Evolutionary conservation across 2,797 vertebrate genomes (phyloP), one percentile per base, ranked within the genome.

Genomic region (Acridotheres tristis): DNA sequence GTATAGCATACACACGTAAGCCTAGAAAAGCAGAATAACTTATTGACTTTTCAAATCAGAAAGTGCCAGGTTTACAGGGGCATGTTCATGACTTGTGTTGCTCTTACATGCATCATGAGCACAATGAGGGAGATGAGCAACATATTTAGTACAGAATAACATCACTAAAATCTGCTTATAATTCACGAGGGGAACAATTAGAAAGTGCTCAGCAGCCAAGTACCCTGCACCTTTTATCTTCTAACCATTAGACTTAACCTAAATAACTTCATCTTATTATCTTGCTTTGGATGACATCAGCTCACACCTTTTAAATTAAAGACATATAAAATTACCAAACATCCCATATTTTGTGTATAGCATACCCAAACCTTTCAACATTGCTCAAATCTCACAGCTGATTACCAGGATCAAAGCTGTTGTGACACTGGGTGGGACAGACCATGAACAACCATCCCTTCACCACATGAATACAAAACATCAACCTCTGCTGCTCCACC

Each of bases 111-210:
- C 27, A 42, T 48, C 38, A 14, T 2, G 8, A 81, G 17, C 19
- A 79, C 29, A 80, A 1, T 9, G 29, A 82, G 9, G 26, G 23
- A 92, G 15, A 88, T 13, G 4, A 80, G 43, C 16, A 65, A 27
- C 16, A 40, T 23, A 48, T 72, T 51, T 45, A 50, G 4, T 15
- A 34, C 30, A 38, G 42, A 87, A 45, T 32, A n/a, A 19, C 25
- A 76, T 42, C 16, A 19, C 43, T 58, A 8, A 63, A 45, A 23
- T 53, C 72, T 81, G 29, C 10, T 80, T 45, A 36, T 32, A 14
- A n/a, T 55, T 78, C 27, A 47, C 1, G 4, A 55, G 30, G 7
- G 5, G 19, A 83, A 23, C 0, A 3, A 48, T 4, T 53, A 5
- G 42, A 45, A 87, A 77, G 15, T 16, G 20, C 9, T 74, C 48